A percentile compares a stretch with the other conserved stretches of the same genome.
phyloP scores from a whole-genome alignment of 2,797 vertebrate species.

The Epinephelus malabaricus region DNA sequence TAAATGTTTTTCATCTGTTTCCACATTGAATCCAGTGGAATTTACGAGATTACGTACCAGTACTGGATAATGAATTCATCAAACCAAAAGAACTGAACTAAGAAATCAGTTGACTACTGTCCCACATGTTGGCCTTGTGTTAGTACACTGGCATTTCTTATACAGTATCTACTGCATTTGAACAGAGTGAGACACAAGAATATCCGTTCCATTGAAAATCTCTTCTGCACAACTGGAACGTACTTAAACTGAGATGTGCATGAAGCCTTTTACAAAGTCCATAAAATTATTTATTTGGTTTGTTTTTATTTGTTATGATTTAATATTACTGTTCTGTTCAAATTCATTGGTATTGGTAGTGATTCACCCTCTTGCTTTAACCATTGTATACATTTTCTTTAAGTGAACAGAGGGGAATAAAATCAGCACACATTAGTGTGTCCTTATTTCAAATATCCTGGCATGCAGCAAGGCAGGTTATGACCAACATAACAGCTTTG shows the following conservation, averaged over 20 bases:
- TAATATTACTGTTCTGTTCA: constrained; percentile 70
- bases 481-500: constrained; percentile 67
- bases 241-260: constrained; percentile 33
- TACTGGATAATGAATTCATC: constrained; percentile 24
- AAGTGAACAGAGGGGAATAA: constrained; percentile 53
- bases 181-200: constrained; percentile 25
- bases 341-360: constrained; percentile 66
- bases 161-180: constrained; percentile 40
- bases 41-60: constrained; percentile 31
- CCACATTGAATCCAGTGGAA: constrained; percentile 61
- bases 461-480: constrained; percentile 69
- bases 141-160: constrained; percentile 47
- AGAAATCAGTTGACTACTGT: constrained; percentile 19
- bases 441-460: constrained; percentile 49
- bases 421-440: constrained; percentile 52
- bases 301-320: constrained; percentile 65
- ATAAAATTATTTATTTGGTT: constrained; percentile 58
- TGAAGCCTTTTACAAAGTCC: constrained; percentile 39
- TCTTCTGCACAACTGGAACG: constrained; percentile 44
- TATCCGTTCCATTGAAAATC: constrained; percentile 42
- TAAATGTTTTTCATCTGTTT: constrained; percentile 80
- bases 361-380: constrained; percentile 76
- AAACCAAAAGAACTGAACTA: constrained; percentile 3
- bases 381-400: constrained; percentile 74
- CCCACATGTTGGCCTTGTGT: constrained; percentile 50